Base-by-base conservation (phyloP, 2,888 invertebrate genomes). In the Alentia gelatinosa region DNA sequence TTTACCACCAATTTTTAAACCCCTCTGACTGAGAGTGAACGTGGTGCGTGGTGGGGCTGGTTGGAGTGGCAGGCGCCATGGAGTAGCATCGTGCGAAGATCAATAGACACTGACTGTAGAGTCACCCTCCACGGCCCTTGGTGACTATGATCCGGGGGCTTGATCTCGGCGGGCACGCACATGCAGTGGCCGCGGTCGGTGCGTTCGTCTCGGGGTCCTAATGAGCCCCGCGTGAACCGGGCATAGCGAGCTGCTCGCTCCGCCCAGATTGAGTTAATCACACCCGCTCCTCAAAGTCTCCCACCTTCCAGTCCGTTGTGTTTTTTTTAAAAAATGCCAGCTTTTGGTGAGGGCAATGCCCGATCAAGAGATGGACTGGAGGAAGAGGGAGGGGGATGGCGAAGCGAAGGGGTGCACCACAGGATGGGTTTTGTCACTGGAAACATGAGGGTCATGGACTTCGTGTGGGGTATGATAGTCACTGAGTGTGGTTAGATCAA, bases 261-360 rank as follows among this genome's bases (percentile, higher is more conserved):
- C 56, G n/a, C 23, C 79, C 35, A 79, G 39, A 79, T 79, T 79
- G 79, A 79, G 79, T 79, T 79, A 79, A 79, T 79, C 79, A 79
- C 79, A 19, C 35, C 19, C 37, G 39, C 39, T 79, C 79, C n/a
- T n/a, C n/a, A n/a, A n/a, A n/a, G n/a, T n/a, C n/a, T n/a, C n/a
- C n/a, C n/a, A n/a, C n/a, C n/a, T n/a, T n/a, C n/a, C n/a, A n/a
- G n/a, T n/a, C n/a, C n/a, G n/a, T n/a, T n/a, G n/a, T n/a, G n/a
- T n/a, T n/a, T n/a, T n/a, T n/a, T n/a, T n/a, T n/a, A n/a, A n/a
- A n/a, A n/a, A n/a, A n/a, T n/a, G 56, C 7, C 56, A 4, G 56
- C 56, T 56, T 56, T 56, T 56, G 56, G n/a, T n/a, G n/a, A n/a
- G n/a, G n/a, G n/a, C n/a, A n/a, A n/a, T n/a, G n/a, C n/a, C n/a